Conservation (phyloP, 1,140 invertebrate species). For the Trichonephila inaurata region DNA sequence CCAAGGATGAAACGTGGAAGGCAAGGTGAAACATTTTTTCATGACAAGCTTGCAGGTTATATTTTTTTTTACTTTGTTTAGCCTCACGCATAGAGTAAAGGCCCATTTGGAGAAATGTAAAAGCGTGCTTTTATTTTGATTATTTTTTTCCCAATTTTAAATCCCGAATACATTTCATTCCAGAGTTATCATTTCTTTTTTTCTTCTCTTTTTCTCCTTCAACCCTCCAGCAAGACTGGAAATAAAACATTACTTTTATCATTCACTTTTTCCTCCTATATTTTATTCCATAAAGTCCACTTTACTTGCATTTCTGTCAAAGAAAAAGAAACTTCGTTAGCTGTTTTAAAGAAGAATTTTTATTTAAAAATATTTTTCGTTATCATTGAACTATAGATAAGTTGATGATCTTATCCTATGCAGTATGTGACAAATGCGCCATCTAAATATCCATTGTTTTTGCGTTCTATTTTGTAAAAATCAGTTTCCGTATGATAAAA, state of each 20-base stretch:
- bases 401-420: background rate
- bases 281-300: constrained; percentile 53
- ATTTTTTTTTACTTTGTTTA: constrained; percentile 14
- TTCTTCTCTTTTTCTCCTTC: background rate
- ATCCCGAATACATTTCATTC: constrained; percentile 61
- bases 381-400: constrained; percentile 21
- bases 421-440: background rate
- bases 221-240: constrained; percentile 37
- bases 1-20: constrained; percentile 15
- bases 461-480: no score
- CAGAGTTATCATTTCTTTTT: constrained; percentile 44
- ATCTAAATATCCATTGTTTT: background rate
- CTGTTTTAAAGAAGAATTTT: background rate
- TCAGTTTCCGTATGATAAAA: no score
- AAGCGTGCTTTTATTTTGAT: constrained; percentile 52
- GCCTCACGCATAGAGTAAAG: background rate
- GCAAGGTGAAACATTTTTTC: constrained; percentile 28
- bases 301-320: constrained; percentile 55
- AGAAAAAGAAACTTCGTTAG: constrained; percentile 24
- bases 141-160: constrained; percentile 60
- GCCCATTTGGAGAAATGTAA: constrained; percentile 62
- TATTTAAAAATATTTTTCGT: constrained; percentile 12
- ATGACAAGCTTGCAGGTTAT: constrained; percentile 10
- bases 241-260: constrained; percentile 57
- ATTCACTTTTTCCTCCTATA: constrained; percentile 8